phyloP scores from a whole-genome alignment of 1,140 invertebrate genomes.

The Tetramorium simillimum region DNA sequence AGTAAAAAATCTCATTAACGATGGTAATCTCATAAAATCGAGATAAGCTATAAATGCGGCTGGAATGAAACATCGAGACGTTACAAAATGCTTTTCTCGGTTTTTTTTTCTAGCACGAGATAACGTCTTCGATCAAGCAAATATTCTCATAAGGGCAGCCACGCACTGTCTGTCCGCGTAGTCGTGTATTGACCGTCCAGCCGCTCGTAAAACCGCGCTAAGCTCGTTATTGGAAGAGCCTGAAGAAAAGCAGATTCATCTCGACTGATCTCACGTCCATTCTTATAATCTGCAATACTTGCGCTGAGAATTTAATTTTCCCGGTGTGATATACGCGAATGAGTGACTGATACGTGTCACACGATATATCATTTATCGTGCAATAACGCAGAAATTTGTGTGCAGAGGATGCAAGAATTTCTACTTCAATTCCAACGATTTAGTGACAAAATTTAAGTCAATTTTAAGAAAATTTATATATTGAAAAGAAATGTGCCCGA shows the following conservation, averaged over 20 bases:
- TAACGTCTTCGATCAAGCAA: conserved; percentile 7
- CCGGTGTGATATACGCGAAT: background rate
- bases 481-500: background rate
- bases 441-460: background rate
- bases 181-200: conserved; percentile 28
- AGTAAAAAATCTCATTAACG: conserved; percentile 22
- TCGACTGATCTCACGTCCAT: background rate
- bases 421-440: background rate
- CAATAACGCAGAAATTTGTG: background rate
- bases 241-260: background rate
- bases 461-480: background rate
- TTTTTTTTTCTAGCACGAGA: background rate
- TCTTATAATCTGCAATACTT: background rate
- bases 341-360: background rate
- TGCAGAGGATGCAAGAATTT: background rate
- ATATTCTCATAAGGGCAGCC: conserved; percentile 34
- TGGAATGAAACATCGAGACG: background rate
- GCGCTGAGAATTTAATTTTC: conserved; percentile 30
- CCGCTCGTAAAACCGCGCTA: conserved; percentile 42
- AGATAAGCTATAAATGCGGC: conserved; percentile 13
- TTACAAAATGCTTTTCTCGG: background rate
- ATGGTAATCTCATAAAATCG: conserved; percentile 8
- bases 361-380: background rate
- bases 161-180: conserved; percentile 10
- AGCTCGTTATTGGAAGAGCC: conserved; percentile 30